Base-by-base conservation (phyloP, 2,797 vertebrate species). In the Kryptolebias ocellatus region DNA sequence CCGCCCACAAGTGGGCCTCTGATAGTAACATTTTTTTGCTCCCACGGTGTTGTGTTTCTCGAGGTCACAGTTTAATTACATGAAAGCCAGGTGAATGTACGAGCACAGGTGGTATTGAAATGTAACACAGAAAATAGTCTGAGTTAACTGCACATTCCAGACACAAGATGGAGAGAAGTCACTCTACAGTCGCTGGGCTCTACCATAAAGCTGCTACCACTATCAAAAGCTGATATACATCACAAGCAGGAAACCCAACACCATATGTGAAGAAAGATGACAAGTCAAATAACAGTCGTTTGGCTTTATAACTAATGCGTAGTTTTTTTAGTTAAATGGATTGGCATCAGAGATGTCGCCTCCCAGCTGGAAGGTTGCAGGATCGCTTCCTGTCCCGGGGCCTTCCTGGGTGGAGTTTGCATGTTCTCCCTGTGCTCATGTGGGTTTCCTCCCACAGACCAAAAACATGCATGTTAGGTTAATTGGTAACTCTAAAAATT, bases 1-100 rank as follows among this genome's bases (percentile, higher is more conserved):
- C 87, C 86, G 90, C 90, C 91, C 89, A 91, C 72, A 75, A 87
- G 84, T 76, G 78, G 87, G 84, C 86, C 78, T 86, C 79, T 83
- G 83, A 87, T 73, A 85, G 80, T 75, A 81, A 71, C 74, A 76
- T 80, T 83, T 87, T 12, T 82, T 75, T 53, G 84, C 69, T 92
- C 87, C 85, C 92, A 88, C 20, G 65, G 83, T 76, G 78, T 78
- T 86, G 68, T 66, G 68, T 66, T 85, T 74, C 64, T 68, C 81
- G 65, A 72, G 89, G 89, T 89, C 85, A 88, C 75, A 81, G 70
- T 83, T 85, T 56, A 37, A 53, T 58, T 65, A 53, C 50, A 70
- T 62, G 60, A 53, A 76, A 65, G 64, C 18, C 68, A 72, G 77
- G 76, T 88, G 67, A 80, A 49, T 42, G 52, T 67, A 68, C 27